phyloP scores from a whole-genome alignment of 1,140 invertebrate genomes.

The Orchesella cincta region DNA sequence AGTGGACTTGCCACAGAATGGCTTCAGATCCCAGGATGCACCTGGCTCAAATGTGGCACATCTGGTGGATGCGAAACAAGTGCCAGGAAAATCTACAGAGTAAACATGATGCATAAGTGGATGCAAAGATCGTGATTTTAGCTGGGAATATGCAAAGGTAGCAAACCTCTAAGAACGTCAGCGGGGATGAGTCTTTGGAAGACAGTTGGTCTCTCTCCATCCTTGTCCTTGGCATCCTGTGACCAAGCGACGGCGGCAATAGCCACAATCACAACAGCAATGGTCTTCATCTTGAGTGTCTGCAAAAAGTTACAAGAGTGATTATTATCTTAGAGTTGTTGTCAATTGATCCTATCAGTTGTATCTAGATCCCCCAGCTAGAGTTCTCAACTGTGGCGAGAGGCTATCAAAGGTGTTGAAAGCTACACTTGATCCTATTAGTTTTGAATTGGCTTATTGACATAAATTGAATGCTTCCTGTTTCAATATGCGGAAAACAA shows the following conservation, averaged over 20 bases:
- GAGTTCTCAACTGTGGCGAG: too few relatives aligned
- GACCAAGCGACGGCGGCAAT: conserved; percentile 59
- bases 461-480: neutral
- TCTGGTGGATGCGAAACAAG: conserved; percentile 85
- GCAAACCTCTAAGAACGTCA: conserved; percentile 77
- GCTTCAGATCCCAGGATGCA: conserved; percentile 78
- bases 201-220: conserved; percentile 62
- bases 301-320: neutral
- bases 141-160: neutral
- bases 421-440: neutral
- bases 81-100: conserved; percentile 78
- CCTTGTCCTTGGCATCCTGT: conserved; percentile 63
- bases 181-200: conserved; percentile 79
- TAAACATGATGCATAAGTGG: too few relatives aligned
- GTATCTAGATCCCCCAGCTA: too few relatives aligned
- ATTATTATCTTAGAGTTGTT: neutral
- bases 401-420: too few relatives aligned
- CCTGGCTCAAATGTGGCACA: conserved; percentile 79
- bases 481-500: neutral
- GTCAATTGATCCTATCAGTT: too few relatives aligned
- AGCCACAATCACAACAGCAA: conserved; percentile 57
- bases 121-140: neutral
- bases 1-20: conserved; percentile 83
- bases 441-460: neutral
- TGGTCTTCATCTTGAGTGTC: conserved; percentile 52